Conservation (phyloP, 2,113 vertebrate genomes). For the Antennarius striatus region DNA sequence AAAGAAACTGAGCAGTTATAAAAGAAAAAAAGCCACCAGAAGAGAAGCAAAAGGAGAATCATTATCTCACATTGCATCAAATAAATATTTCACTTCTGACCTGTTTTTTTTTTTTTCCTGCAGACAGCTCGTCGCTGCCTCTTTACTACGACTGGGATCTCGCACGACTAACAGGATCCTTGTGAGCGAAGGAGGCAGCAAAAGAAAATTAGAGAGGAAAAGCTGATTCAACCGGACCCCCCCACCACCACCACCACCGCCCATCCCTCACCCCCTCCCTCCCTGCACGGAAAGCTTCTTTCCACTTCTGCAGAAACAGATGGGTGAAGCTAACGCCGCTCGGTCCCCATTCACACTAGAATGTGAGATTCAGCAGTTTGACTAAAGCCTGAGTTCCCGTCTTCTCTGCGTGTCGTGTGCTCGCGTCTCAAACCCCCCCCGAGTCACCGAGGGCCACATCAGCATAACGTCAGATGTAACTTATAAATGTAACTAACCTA, state of each 20-base stretch:
- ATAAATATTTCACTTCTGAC: constrained; percentile 65
- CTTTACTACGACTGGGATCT: constrained; percentile 61
- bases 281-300: constrained; percentile 16
- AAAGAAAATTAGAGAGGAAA: constrained; percentile 44
- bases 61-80: constrained; percentile 60
- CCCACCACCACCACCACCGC: constrained; percentile 6
- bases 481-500: no score
- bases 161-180: constrained; percentile 40
- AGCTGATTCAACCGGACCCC: constrained; percentile 52
- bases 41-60: constrained; percentile 23
- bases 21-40: constrained; percentile 40
- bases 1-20: constrained; percentile 26
- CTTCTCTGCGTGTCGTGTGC: constrained; percentile 16
- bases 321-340: constrained; percentile 29
- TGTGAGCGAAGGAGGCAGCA: constrained; percentile 24
- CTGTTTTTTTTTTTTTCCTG: constrained; percentile 34
- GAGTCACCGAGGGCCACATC: constrained; percentile 4
- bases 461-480: no score
- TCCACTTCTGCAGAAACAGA: constrained; percentile 32
- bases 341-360: constrained; percentile 11
- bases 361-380: constrained; percentile 53
- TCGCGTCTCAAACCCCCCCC: constrained; percentile 7
- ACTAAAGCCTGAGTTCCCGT: constrained; percentile 28
- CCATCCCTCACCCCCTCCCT: constrained; percentile 1
- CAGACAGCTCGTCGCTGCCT: constrained; percentile 49